phyloP scores from a whole-genome alignment of 2,888 invertebrate genomes.

The Pyrrhosoma nymphula region DNA sequence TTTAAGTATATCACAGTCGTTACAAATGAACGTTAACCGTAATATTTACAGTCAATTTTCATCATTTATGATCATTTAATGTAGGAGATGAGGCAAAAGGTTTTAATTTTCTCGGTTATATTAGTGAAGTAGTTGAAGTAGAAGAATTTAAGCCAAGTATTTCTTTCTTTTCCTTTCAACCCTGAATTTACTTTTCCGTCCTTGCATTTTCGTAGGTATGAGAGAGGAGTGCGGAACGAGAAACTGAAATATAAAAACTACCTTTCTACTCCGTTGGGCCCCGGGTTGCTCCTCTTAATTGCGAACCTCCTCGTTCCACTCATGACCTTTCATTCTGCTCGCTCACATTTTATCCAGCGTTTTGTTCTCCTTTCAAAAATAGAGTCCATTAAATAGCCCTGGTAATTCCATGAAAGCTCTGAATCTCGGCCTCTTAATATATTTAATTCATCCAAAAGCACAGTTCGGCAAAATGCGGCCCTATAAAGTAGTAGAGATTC shows the following conservation, averaged over 20 bases:
- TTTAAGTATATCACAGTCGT: too few species aligned
- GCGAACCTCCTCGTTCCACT: neutral
- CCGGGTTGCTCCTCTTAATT: neutral
- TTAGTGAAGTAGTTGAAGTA: too few species aligned
- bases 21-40: too few species aligned
- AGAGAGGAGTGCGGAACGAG: neutral
- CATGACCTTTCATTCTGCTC: neutral
- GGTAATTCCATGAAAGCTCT: neutral
- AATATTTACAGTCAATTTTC: too few species aligned
- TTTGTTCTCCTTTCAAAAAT: conserved; percentile 16
- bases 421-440: neutral
- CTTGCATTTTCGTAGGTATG: neutral
- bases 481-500: neutral
- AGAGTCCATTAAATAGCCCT: neutral
- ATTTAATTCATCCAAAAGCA: neutral
- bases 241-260: neutral
- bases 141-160: neutral
- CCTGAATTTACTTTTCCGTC: neutral
- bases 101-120: too few species aligned
- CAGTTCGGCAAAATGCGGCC: neutral
- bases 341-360: neutral
- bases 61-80: too few species aligned
- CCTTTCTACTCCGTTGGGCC: neutral
- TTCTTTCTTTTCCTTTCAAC: neutral
- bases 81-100: too few species aligned